Evolutionary conservation across 2,888 invertebrate species (phyloP), one percentile per base, ranked within the genome.

Genomic region (Ferdinandea cuprea): DNA sequence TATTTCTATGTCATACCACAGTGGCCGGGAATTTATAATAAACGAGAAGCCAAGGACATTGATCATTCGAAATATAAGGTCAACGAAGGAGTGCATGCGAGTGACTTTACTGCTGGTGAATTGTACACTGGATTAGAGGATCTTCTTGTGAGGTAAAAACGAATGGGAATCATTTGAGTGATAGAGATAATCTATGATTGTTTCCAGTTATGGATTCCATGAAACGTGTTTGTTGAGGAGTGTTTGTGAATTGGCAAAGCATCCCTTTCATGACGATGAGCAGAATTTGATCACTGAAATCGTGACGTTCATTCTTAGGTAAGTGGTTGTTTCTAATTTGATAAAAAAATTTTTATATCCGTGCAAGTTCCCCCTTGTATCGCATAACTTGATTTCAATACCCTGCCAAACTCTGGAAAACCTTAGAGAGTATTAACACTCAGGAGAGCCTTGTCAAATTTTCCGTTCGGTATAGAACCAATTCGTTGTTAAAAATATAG

Each of bases 141-240:
- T 56, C 17, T 54, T 42, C 46, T 72, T 21, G 61, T 54, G 17
- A 42, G 52, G 72, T 72, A 54, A n/a, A 25, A 7, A 40, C 7
- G 7, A 25, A 35, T 35, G 35, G 9, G n/a, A 11, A 15, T 11
- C 17, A 8, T 3, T 9, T 9, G 7, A 9, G 2, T n/a, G 0
- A 30, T 2, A 19, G 5, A 25, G 5, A 25, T 28, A 9, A 3
- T 15, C 11, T 32, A 21, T 40, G 3, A 25, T 15, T 56, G 13
- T 30, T 91, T 91, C 15, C 89, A 94, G 95, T 19, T 92, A 93
- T 71, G 94, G 94, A 1, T 92, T 92, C 85, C 92, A 94, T 85
- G 95, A 95, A 1, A 93, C 92, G n/a, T 95, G 95, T 87, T 90
- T 95, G n/a, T 88, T 94, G 58, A 92, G 93, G 84, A 92, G 94